These are phyloP conservation scores for Drosophila peninsularis DNA, from an alignment of 2,888 invertebrate genomes.

Conservation along the genomic window DNA sequence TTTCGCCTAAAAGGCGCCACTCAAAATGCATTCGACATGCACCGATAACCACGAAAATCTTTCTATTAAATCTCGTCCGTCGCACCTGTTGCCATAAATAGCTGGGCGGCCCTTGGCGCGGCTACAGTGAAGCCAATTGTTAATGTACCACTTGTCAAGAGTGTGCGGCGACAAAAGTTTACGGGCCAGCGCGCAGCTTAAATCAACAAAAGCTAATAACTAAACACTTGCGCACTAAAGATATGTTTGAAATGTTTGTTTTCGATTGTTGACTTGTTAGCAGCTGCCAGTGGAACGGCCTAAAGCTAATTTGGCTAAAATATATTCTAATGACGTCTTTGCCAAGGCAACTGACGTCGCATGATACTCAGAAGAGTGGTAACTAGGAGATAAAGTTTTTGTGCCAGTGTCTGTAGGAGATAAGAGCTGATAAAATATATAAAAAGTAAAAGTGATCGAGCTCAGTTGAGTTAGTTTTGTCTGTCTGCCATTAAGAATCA, in stretches of 20 bases:
- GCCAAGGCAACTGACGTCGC: conserved; percentile 27
- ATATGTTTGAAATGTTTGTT: conserved; percentile 6
- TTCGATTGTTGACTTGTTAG: conserved; percentile 3
- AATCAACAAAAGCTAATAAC: conserved; percentile 28
- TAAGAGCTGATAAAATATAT: background rate
- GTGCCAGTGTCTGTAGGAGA: background rate
- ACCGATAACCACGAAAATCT: conserved; percentile 42
- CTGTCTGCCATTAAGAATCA: too few species aligned
- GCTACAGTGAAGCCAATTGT: conserved; percentile 13
- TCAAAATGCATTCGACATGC: conserved; percentile 38
- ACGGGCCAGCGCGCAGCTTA: background rate
- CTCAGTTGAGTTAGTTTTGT: background rate
- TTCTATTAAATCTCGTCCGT: conserved; percentile 1
- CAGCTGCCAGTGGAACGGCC: background rate
- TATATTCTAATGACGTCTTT: conserved; percentile 34
- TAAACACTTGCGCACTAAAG: conserved; percentile 4
- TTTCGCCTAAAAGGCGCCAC: conserved; percentile 37
- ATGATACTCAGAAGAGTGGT: background rate
- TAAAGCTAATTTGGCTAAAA: conserved; percentile 20
- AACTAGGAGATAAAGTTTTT: background rate
- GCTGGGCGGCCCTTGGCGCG: conserved; percentile 18
- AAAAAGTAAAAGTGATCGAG: background rate
- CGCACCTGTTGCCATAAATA: conserved; percentile 63
- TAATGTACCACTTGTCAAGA: conserved; percentile 24
- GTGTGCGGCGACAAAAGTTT: conserved; percentile 9